phyloP scores from a whole-genome alignment of 1,140 invertebrate genomes.

The Galleria mellonella region DNA sequence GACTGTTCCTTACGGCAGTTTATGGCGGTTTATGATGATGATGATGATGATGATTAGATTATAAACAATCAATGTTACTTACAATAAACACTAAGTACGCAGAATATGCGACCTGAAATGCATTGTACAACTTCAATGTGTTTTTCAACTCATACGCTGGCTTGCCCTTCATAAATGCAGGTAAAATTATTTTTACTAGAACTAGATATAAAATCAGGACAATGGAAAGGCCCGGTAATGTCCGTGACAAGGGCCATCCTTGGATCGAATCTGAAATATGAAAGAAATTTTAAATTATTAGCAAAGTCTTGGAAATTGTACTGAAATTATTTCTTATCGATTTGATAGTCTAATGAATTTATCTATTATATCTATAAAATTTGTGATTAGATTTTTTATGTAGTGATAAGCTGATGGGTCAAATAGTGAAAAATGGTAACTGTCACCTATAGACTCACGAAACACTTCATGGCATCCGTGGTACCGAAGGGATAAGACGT shows the following conservation, averaged over 20 bases:
- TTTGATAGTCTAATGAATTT: too few relatives aligned
- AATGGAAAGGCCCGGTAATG: slow-evolving; percentile 15
- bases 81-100: slow-evolving; percentile 77
- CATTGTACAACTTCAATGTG: slow-evolving; percentile 81
- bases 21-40: too few relatives aligned
- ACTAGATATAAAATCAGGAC: slow-evolving; percentile 77
- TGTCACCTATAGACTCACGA: too few relatives aligned
- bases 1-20: too few relatives aligned
- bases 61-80: slow-evolving; percentile 46
- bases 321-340: too few relatives aligned
- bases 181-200: slow-evolving; percentile 79
- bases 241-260: slow-evolving; percentile 42
- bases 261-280: slow-evolving; percentile 25
- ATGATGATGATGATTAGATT: too few relatives aligned
- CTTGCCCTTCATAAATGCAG: slow-evolving; percentile 80
- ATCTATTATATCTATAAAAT: too few relatives aligned
- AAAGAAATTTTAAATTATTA: not conserved
- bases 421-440: too few relatives aligned
- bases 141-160: slow-evolving; percentile 78
- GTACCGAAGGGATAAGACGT: too few relatives aligned
- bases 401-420: too few relatives aligned
- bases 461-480: too few relatives aligned
- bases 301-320: not conserved
- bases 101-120: slow-evolving; percentile 80
- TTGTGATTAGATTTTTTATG: too few relatives aligned